Evolutionary conservation across 2,113 vertebrate species (phyloP).

Genomic region (Himantopus leucocephalus): DNA sequence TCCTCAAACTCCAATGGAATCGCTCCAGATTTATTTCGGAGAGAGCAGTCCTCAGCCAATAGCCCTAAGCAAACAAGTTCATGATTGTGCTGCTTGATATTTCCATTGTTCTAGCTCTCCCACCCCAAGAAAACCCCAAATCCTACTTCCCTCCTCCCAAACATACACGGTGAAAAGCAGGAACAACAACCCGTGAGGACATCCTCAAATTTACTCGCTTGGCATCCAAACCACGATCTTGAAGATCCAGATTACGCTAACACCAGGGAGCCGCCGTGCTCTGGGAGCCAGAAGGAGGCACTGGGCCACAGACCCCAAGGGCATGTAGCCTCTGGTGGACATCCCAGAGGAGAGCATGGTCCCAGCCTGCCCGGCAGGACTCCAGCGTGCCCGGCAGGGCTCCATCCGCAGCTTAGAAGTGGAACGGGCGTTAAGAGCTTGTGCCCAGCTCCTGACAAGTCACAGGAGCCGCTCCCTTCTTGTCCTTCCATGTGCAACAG

Average conservation of each 20-base stretch:
- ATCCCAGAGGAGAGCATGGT: neutral
- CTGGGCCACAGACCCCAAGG: neutral
- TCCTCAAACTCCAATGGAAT: neutral
- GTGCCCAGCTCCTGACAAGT: neutral
- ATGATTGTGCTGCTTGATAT: neutral
- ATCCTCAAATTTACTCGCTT: neutral
- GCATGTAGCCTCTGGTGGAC: neutral
- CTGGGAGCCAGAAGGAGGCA: neutral
- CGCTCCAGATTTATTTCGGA: neutral
- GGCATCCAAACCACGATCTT: neutral
- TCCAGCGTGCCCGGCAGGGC: neutral
- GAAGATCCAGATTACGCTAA: neutral
- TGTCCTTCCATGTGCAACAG: neutral
- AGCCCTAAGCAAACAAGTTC: neutral
- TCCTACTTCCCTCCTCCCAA: neutral
- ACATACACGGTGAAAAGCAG: neutral
- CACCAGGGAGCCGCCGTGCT: neutral
- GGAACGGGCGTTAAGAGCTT: neutral
- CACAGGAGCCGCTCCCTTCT: neutral
- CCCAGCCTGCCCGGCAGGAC: neutral
- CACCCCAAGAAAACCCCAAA: neutral
- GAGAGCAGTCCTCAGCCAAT: neutral
- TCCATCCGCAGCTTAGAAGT: accelerated
- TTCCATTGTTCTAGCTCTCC: neutral
- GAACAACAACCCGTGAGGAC: neutral